These are phyloP conservation scores for Clarias laeviceps DNA, from an alignment of 2,797 vertebrate genomes.

Conservation along the genomic window DNA sequence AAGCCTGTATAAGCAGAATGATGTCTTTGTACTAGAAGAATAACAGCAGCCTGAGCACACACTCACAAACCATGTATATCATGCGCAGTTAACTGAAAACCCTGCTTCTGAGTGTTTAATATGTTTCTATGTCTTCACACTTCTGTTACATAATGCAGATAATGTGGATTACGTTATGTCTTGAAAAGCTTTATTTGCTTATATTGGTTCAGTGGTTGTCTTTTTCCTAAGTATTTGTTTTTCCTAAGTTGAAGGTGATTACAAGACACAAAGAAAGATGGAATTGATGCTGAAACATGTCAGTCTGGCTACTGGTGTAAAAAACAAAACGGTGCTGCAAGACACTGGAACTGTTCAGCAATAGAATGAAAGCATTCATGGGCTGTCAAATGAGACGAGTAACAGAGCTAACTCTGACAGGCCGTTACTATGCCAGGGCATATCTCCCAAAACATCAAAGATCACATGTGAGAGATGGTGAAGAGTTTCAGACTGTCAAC, in stretches of 20 bases:
- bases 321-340: neutral
- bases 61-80: slow-evolving; percentile 30
- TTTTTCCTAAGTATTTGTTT: neutral
- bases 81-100: slow-evolving; percentile 58
- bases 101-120: slow-evolving; percentile 62
- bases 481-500: neutral
- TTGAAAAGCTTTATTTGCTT: neutral
- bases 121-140: slow-evolving; percentile 13
- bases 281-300: neutral
- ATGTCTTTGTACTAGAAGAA: slow-evolving; percentile 80
- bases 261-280: neutral
- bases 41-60: slow-evolving; percentile 61
- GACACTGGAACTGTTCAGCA: neutral
- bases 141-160: neutral
- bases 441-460: slow-evolving; percentile 14
- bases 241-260: neutral
- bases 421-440: neutral
- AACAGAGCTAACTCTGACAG: slow-evolving; percentile 1
- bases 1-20: slow-evolving; percentile 74
- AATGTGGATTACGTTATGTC: slow-evolving; percentile 8
- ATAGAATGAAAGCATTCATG: neutral
- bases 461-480: neutral
- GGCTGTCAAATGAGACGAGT: neutral
- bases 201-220: neutral
- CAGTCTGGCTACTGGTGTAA: slow-evolving; percentile 14